A percentile compares a stretch with the other conserved stretches of the same genome.
Evolutionary conservation across 1,140 invertebrate genomes (phyloP).

Genomic region (Drosophila athabasca): DNA sequence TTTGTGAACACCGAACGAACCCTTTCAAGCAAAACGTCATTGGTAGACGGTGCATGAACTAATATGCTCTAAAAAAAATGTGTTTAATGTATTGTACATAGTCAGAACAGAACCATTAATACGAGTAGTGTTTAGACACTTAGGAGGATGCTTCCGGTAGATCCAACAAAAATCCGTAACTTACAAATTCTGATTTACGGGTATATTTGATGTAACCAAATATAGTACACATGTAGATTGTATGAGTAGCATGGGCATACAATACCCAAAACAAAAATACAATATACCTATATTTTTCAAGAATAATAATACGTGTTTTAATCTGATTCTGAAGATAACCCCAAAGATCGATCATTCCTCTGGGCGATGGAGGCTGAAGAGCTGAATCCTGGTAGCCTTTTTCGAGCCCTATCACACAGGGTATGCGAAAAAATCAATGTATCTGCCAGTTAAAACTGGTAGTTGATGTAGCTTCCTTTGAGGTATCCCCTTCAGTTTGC

Average conservation of each 20-base stretch:
- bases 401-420: slow-evolving; percentile 2
- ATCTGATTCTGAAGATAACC: not conserved
- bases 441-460: slow-evolving; percentile 56
- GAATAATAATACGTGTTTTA: not conserved
- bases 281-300: slow-evolving; percentile 48
- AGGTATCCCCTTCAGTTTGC: not conserved
- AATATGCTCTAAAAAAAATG: no score
- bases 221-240: slow-evolving; percentile 9
- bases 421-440: slow-evolving; percentile 61
- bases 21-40: slow-evolving; percentile 16
- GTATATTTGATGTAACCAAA: slow-evolving; percentile 36
- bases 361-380: no score
- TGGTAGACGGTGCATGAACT: not conserved
- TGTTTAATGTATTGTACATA: slow-evolving; percentile 32
- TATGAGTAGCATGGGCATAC: slow-evolving; percentile 24
- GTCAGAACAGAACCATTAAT: slow-evolving; percentile 34
- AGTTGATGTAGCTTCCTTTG: slow-evolving; percentile 64
- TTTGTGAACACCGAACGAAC: slow-evolving; percentile 20
- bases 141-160: slow-evolving; percentile 42
- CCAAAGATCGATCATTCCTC: not conserved
- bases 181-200: slow-evolving; percentile 29
- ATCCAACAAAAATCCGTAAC: slow-evolving; percentile 26
- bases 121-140: slow-evolving; percentile 39
- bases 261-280: slow-evolving; percentile 7
- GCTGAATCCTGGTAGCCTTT: no score